Evolutionary conservation across 2,113 vertebrate species (phyloP).

Genomic region (Cyanoderma ruficeps): DNA sequence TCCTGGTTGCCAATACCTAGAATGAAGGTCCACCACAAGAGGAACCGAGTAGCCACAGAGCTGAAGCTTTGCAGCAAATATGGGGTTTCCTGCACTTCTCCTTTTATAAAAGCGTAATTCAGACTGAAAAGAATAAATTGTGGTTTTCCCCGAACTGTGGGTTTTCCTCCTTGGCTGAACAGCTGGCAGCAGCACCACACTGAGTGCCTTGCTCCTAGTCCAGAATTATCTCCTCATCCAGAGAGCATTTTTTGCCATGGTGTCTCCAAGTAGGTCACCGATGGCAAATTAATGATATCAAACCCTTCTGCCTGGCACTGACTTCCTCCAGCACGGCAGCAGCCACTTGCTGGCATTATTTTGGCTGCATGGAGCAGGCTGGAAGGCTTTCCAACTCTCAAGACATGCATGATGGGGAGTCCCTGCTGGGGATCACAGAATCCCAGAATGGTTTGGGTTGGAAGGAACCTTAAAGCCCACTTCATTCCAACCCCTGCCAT

Average conservation of each 20-base stretch:
- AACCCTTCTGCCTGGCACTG: background rate
- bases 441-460: background rate
- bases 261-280: accelerated
- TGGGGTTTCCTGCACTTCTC: background rate
- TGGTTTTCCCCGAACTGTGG: accelerated
- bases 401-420: accelerated
- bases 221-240: accelerated
- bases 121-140: background rate
- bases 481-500: background rate
- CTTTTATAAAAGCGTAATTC: background rate
- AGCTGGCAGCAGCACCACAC: background rate
- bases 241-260: background rate
- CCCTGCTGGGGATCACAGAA: background rate
- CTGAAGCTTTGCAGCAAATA: background rate
- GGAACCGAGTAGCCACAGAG: background rate
- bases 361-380: accelerated
- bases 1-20: background rate
- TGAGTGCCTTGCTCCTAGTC: accelerated
- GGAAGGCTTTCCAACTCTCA: background rate
- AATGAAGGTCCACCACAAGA: background rate
- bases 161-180: background rate
- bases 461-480: background rate
- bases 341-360: background rate
- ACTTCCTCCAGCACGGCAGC: background rate
- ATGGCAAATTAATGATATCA: background rate